A percentile compares a stretch with the other conserved stretches of the same genome.
phyloP scores from a whole-genome alignment of 2,113 vertebrate genomes.

The Gopherus evgoodei region DNA sequence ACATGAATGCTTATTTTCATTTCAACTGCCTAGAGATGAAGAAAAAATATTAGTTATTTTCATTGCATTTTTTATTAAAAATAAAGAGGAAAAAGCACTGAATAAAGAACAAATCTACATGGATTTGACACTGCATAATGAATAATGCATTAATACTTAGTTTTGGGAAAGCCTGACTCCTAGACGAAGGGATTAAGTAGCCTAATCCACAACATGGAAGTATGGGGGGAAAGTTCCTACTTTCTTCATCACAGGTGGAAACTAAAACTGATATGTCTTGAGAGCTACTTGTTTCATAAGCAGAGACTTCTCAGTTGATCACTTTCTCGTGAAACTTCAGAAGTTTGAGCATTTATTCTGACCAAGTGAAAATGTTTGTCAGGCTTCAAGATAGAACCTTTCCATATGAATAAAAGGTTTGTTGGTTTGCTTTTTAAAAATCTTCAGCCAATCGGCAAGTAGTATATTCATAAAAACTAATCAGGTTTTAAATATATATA shows the following conservation, averaged over 20 bases:
- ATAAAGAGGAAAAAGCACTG: background rate
- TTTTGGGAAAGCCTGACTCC: slow-evolving; percentile 3
- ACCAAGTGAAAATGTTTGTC: background rate
- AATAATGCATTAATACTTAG: slow-evolving; percentile 15
- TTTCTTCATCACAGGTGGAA: background rate
- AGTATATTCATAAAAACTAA: background rate
- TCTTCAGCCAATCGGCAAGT: background rate
- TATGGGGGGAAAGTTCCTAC: background rate
- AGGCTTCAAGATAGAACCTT: background rate
- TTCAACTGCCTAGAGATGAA: background rate
- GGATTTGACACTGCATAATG: background rate
- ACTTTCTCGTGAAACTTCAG: background rate
- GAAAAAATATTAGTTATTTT: background rate
- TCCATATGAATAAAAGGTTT: background rate
- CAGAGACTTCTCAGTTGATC: background rate
- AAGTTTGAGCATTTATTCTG: background rate
- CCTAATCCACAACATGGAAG: background rate
- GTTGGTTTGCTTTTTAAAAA: background rate
- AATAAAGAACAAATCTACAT: background rate
- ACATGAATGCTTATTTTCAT: background rate
- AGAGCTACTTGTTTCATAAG: background rate
- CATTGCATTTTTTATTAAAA: background rate
- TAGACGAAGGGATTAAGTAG: background rate
- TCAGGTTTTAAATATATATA: accelerated
- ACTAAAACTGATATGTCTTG: background rate